These are phyloP conservation scores for Salarias fasciatus DNA, from an alignment of 2,797 vertebrate genomes.

Conservation along the genomic window DNA sequence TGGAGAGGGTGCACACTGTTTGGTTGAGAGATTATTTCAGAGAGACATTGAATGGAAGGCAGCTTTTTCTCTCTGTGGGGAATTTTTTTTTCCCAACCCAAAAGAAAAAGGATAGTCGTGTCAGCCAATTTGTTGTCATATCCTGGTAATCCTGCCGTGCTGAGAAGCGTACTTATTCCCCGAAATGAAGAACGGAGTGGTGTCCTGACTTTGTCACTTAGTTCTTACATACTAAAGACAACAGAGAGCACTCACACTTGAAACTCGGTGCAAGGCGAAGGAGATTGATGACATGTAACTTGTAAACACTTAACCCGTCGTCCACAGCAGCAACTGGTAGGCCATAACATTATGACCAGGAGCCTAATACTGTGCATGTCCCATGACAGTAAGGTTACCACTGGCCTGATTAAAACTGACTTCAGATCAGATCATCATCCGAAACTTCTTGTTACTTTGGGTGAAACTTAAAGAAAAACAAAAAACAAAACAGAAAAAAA, in stretches of 20 bases:
- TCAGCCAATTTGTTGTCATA: slow-evolving; percentile 64
- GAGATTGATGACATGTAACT: slow-evolving; percentile 9
- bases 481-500: too few species aligned
- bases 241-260: slow-evolving; percentile 15
- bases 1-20: slow-evolving; percentile 18
- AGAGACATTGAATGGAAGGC: slow-evolving; percentile 31
- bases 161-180: slow-evolving; percentile 29
- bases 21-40: slow-evolving; percentile 58
- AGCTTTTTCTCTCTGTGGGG: slow-evolving; percentile 14
- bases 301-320: slow-evolving; percentile 13
- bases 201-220: slow-evolving; percentile 10
- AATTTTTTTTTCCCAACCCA: slow-evolving; percentile 12
- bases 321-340: too few species aligned
- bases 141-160: slow-evolving; percentile 53
- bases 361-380: too few species aligned
- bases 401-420: too few species aligned
- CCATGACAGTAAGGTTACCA: too few species aligned
- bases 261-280: slow-evolving; percentile 1
- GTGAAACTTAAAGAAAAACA: too few species aligned
- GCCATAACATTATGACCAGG: too few species aligned
- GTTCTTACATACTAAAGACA: slow-evolving; percentile 30
- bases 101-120: slow-evolving; percentile 46
- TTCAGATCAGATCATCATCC: too few species aligned
- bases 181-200: slow-evolving; percentile 27
- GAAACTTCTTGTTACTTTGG: too few species aligned